Evolutionary conservation across 2,888 invertebrate species (phyloP).

Genomic region (Nycteola revayana): DNA sequence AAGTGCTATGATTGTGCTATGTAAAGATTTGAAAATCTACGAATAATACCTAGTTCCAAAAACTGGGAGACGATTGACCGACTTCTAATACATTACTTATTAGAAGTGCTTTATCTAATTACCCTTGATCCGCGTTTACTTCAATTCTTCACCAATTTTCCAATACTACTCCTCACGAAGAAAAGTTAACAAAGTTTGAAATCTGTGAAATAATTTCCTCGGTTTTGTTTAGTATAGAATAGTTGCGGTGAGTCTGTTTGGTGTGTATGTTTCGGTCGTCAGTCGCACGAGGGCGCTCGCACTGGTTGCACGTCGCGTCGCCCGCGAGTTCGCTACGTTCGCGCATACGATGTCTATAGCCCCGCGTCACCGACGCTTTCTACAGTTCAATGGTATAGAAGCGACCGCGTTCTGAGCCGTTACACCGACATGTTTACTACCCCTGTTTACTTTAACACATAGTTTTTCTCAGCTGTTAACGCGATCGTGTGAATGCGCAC

Average conservation of each 20-base stretch:
- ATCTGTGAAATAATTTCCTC: slow-evolving; percentile 52
- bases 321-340: slow-evolving; percentile 17
- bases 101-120: too few species aligned
- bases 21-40: too few species aligned
- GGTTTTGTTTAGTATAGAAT: slow-evolving; percentile 43
- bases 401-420: slow-evolving; percentile 54
- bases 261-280: slow-evolving; percentile 28
- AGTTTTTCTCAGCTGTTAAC: slow-evolving; percentile 57
- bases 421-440: slow-evolving; percentile 60
- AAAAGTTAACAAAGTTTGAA: slow-evolving; percentile 29
- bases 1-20: too few species aligned
- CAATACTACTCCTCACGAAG: background rate
- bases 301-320: slow-evolving; percentile 44
- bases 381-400: slow-evolving; percentile 62
- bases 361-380: slow-evolving; percentile 56
- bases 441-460: slow-evolving; percentile 51
- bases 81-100: too few species aligned
- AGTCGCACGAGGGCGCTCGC: slow-evolving; percentile 70
- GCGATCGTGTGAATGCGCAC: slow-evolving; percentile 60
- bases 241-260: slow-evolving; percentile 7
- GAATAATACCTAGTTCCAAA: too few species aligned
- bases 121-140: too few species aligned
- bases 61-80: too few species aligned
- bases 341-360: slow-evolving; percentile 49
- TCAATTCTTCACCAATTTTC: too few species aligned